These are phyloP conservation scores for Serinus canaria DNA, from an alignment of 2,113 vertebrate genomes.

Conservation along the genomic window DNA sequence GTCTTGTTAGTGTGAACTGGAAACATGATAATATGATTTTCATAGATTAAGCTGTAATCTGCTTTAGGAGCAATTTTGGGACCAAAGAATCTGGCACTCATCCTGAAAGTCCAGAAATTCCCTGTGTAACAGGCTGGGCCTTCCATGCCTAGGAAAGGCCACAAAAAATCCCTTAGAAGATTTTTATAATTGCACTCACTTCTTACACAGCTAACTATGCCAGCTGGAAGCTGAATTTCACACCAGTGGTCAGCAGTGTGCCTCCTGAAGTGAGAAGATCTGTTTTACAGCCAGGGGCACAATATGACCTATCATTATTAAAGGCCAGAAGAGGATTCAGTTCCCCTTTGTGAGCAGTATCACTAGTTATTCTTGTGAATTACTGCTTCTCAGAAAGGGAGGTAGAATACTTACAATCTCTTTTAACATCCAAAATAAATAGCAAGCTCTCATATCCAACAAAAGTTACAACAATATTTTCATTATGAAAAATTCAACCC, in stretches of 20 bases:
- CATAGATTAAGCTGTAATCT: background rate
- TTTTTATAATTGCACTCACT: background rate
- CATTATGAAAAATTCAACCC: background rate
- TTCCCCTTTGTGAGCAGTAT: background rate
- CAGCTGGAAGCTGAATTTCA: conserved; percentile 2
- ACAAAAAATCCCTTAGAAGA: background rate
- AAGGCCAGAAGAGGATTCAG: background rate
- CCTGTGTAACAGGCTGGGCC: background rate
- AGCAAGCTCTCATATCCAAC: background rate
- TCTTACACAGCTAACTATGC: background rate
- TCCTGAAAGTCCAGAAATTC: background rate
- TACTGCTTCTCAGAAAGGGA: background rate
- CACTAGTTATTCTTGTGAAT: background rate
- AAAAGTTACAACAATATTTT: background rate
- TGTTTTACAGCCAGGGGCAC: conserved; percentile 1
- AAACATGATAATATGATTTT: background rate
- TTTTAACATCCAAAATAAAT: background rate
- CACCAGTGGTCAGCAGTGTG: background rate
- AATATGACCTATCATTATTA: conserved; percentile 1
- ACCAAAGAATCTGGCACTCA: background rate
- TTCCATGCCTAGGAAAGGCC: background rate
- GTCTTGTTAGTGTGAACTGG: background rate
- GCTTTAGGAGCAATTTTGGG: background rate
- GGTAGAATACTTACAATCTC: background rate
- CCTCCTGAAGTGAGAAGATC: background rate